Evolutionary conservation across 2,888 invertebrate genomes (phyloP).

Genomic region (Leucania comma): DNA sequence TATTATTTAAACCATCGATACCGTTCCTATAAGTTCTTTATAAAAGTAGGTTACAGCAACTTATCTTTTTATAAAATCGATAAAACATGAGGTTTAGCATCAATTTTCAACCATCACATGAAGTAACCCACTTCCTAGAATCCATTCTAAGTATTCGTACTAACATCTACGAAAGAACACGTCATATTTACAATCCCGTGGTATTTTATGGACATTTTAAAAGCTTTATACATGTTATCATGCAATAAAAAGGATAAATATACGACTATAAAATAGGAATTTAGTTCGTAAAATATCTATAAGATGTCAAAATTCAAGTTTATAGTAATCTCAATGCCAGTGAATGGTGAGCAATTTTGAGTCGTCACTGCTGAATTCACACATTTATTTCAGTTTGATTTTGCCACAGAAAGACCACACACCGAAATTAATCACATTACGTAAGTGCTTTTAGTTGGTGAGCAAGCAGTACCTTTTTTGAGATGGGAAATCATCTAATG

Average conservation of each 20-base stretch:
- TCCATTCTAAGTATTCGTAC: neutral
- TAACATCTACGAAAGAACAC: constrained; percentile 3
- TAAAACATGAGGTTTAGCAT: neutral
- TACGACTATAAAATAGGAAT: constrained; percentile 46
- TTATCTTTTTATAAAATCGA: neutral
- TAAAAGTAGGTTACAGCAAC: neutral
- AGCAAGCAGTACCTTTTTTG: neutral
- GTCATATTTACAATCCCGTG: constrained; percentile 23
- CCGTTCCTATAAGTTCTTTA: neutral
- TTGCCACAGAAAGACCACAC: neutral
- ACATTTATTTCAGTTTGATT: neutral
- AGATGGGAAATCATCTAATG: too few species aligned
- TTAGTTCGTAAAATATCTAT: constrained; percentile 42
- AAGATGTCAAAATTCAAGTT: constrained; percentile 23
- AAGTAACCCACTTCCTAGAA: neutral
- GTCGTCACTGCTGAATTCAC: neutral
- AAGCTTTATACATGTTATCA: constrained; percentile 52
- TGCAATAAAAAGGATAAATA: constrained; percentile 54
- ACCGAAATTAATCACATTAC: neutral
- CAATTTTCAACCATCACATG: neutral
- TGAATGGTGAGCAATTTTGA: constrained; percentile 7
- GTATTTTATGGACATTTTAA: constrained; percentile 56
- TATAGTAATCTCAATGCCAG: constrained; percentile 13
- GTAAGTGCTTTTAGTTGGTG: neutral
- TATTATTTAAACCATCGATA: neutral